Conservation (phyloP, 2,888 invertebrate genomes). For the Carabus problematicus region DNA sequence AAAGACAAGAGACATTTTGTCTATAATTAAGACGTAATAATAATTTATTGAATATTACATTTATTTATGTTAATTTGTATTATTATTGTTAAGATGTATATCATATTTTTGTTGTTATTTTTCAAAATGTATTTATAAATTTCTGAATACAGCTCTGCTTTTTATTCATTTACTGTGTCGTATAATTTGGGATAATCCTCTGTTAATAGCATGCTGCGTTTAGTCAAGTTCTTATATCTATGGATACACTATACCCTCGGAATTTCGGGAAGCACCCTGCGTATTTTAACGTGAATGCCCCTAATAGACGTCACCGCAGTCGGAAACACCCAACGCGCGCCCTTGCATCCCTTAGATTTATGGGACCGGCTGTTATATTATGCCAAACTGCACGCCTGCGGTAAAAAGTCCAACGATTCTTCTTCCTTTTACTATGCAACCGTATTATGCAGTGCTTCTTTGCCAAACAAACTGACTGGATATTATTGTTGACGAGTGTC, state of each 20-base stretch:
- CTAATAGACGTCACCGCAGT: constrained; percentile 52
- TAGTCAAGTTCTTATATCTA: too few relatives aligned
- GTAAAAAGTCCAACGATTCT: constrained; percentile 8
- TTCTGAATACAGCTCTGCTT: too few relatives aligned
- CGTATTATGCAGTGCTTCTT: neutral
- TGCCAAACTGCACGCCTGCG: neutral
- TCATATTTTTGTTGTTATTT: too few relatives aligned
- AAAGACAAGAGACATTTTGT: too few relatives aligned
- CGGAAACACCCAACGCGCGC: constrained; percentile 13
- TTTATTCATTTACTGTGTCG: too few relatives aligned
- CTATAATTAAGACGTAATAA: too few relatives aligned
- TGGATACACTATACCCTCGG: neutral
- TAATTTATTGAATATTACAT: too few relatives aligned
- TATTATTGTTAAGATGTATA: too few relatives aligned
- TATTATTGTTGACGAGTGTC: neutral
- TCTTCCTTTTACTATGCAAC: neutral
- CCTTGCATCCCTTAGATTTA: neutral
- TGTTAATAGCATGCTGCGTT: too few relatives aligned
- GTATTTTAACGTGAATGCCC: constrained; percentile 42
- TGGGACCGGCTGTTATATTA: constrained; percentile 5
- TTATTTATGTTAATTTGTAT: too few relatives aligned
- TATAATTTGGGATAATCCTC: too few relatives aligned
- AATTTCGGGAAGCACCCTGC: constrained; percentile 27
- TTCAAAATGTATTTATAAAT: too few relatives aligned
- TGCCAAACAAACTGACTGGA: neutral